phyloP scores from a whole-genome alignment of 2,797 vertebrate genomes.

The Phrynocephalus guinanensis region DNA sequence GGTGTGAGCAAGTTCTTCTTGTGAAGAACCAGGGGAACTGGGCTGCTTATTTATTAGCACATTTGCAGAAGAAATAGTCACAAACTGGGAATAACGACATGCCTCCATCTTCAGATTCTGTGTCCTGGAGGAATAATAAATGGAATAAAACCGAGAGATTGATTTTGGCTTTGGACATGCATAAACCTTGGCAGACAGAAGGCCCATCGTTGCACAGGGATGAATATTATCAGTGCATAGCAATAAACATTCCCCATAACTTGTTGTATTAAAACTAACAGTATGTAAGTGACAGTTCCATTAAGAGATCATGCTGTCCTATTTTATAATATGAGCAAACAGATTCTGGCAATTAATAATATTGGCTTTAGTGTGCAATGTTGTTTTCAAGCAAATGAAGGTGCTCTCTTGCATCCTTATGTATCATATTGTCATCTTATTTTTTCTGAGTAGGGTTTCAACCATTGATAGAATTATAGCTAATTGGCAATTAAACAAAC shows the following conservation, averaged over 20 bases:
- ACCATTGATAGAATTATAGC: background rate
- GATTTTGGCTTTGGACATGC: background rate
- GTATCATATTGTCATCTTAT: background rate
- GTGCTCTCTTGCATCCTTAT: background rate
- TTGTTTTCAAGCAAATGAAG: slow-evolving; percentile 44
- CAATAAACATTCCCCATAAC: slow-evolving; percentile 40
- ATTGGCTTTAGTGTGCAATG: slow-evolving; percentile 48
- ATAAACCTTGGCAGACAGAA: slow-evolving; percentile 21
- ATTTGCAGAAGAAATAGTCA: slow-evolving; percentile 13
- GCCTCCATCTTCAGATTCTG: slow-evolving; percentile 17
- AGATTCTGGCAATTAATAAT: slow-evolving; percentile 53
- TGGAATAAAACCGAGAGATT: slow-evolving; percentile 17
- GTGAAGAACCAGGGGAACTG: background rate
- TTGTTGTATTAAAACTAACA: slow-evolving; percentile 26
- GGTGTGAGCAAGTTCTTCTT: background rate
- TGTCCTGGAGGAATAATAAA: slow-evolving; percentile 19
- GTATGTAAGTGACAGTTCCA: slow-evolving; percentile 33
- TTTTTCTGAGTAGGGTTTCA: background rate
- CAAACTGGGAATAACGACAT: background rate
- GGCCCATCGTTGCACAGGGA: slow-evolving; percentile 24
- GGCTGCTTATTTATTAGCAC: slow-evolving; percentile 36
- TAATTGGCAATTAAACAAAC: background rate
- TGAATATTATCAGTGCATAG: background rate
- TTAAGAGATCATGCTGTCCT: slow-evolving; percentile 23
- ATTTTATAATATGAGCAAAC: slow-evolving; percentile 50